phyloP scores from a whole-genome alignment of 2,888 invertebrate genomes.

The Diplolepis rosae region DNA sequence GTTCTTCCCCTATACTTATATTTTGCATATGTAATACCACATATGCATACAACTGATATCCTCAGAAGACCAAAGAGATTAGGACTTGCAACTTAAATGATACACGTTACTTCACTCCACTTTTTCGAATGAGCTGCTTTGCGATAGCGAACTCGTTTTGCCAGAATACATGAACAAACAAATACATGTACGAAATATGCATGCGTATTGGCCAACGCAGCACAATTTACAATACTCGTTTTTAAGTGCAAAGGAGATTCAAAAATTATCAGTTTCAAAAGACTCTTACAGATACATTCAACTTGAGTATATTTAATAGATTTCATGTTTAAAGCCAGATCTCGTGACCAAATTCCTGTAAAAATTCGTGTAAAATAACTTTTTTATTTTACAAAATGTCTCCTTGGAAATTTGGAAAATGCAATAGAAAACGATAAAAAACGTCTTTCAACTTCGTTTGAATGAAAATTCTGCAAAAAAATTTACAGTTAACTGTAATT shows the following conservation, averaged over 20 bases:
- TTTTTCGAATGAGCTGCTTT: neutral
- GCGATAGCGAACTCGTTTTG: conserved; percentile 18
- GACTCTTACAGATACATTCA: neutral
- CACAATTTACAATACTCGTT: neutral
- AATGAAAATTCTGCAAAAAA: too few species aligned
- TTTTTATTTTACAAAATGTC: too few species aligned
- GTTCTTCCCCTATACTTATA: neutral
- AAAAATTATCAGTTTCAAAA: neutral
- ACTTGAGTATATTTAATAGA: too few species aligned
- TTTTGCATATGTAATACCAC: conserved; percentile 1
- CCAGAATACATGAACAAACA: neutral
- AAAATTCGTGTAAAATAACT: too few species aligned
- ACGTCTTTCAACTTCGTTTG: too few species aligned
- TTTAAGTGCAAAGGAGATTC: neutral
- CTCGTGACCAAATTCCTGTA: too few species aligned
- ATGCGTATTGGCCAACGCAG: neutral
- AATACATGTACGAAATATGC: neutral
- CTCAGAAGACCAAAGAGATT: conserved; percentile 9
- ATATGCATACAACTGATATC: neutral
- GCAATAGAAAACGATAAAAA: too few species aligned
- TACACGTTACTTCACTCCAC: conserved; percentile 20
- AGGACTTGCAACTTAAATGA: conserved; percentile 28
- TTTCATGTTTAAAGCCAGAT: too few species aligned
- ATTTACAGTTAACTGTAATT: too few species aligned
- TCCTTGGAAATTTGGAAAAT: too few species aligned